These are phyloP conservation scores for Enteromius fasciolatus DNA, from an alignment of 2,797 vertebrate genomes.

Conservation along the genomic window DNA sequence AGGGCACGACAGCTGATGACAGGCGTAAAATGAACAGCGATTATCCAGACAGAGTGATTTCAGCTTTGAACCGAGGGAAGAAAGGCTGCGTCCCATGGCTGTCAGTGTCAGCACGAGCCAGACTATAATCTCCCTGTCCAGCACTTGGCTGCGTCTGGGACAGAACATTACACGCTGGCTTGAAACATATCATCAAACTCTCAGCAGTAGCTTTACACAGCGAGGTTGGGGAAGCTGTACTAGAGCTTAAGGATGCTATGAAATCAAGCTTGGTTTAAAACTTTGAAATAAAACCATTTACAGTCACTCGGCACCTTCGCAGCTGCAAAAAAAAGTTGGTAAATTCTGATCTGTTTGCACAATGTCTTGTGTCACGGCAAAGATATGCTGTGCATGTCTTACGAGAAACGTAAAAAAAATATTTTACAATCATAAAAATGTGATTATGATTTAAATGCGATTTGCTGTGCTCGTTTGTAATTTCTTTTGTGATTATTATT, in stretches of 20 bases:
- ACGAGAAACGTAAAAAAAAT: background rate
- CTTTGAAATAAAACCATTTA: background rate
- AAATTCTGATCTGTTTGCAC: background rate
- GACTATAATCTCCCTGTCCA: constrained; percentile 52
- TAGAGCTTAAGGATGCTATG: background rate
- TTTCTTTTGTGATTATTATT: background rate
- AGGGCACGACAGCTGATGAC: constrained; percentile 22
- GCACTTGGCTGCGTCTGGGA: constrained; percentile 22
- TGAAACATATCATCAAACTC: constrained; percentile 38
- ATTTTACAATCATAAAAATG: background rate
- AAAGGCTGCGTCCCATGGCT: constrained; percentile 25
- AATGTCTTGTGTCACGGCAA: background rate
- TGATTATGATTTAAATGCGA: background rate
- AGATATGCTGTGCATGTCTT: background rate
- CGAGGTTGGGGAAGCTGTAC: background rate
- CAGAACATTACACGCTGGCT: constrained; percentile 36
- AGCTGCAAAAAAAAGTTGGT: background rate
- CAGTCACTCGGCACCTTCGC: background rate
- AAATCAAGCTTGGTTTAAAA: background rate
- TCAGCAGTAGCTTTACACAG: constrained; percentile 34
- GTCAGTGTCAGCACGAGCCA: constrained; percentile 36
- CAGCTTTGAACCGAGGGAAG: background rate
- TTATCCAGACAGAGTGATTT: constrained; percentile 46
- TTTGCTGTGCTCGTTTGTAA: background rate
- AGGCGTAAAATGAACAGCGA: constrained; percentile 52